Evolutionary conservation across 2,113 vertebrate genomes (phyloP).

Genomic region (Muscicapa adusta): DNA sequence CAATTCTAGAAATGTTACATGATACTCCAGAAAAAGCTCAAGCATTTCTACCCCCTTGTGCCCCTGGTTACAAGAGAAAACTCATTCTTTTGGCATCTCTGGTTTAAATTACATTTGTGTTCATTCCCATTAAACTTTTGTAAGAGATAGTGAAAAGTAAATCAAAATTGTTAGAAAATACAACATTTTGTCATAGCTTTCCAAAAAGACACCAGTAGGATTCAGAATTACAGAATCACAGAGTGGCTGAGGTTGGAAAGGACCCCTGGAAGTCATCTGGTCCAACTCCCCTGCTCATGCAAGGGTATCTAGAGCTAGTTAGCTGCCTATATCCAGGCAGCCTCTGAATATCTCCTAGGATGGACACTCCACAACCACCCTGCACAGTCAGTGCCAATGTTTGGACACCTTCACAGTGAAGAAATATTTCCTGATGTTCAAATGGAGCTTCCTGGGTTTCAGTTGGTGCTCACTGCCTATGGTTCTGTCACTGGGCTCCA

Average conservation of each 20-base stretch:
- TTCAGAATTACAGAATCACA: background rate
- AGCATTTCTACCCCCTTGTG: background rate
- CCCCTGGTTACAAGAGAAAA: background rate
- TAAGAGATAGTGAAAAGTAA: background rate
- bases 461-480: background rate
- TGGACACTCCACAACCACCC: background rate
- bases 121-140: background rate
- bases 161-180: background rate
- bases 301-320: background rate
- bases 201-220: background rate
- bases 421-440: background rate
- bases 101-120: background rate
- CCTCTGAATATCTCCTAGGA: background rate
- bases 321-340: background rate
- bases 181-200: background rate
- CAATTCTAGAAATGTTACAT: background rate
- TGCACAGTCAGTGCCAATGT: fast-evolving
- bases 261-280: background rate
- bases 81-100: background rate
- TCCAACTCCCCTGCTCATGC: fast-evolving
- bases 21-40: background rate
- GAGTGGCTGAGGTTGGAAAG: background rate
- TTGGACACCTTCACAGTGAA: background rate
- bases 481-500: background rate
- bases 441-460: background rate